Evolutionary conservation across 2,797 vertebrate species (phyloP), one percentile per base, ranked within the genome.

Genomic region (Hafferia zeledoni): DNA sequence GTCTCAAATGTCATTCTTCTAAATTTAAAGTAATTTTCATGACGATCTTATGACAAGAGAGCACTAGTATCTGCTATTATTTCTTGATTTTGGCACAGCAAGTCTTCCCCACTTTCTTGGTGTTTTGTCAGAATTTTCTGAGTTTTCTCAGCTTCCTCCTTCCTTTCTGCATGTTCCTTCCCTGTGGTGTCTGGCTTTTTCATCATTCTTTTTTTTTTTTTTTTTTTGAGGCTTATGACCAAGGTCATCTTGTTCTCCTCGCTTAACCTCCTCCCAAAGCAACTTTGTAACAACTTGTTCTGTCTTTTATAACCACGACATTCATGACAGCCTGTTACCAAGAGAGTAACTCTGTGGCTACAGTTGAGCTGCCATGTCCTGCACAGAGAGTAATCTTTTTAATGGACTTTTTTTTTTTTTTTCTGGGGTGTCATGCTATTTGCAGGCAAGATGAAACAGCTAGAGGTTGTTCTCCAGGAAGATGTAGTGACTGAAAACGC

Each of bases 1-100:
- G 17, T 78, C 76, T 67, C 69, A 60, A 95, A 92, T 91, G 89
- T 94, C 63, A 70, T 90, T 91, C 37, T 92, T 61, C 93, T 88
- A 89, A 94, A 90, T 81, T 90, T 92, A 83, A 89, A 95, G 79
- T 89, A 6, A 56, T 69, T 76, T 92, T 90, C 59, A 18, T 60
- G 4, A 53, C 67, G 52, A 14, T 94, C 70, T 86, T 86, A 72
- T 43, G 72, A 83, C 33, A 69, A 72, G 37, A 70, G 53, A 37
- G 44, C 60, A 80, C 64, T 71, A 20, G 44, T 91, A 35, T 93
- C 67, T 93, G 77, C 87, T 95, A 20, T 91, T 95, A 71, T 19
- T 93, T 84, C 72, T 53, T 72, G 31, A 76, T 88, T 87, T 91
- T 91, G 72, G 63, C 55, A 79, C 72, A 60, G 72, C 55, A 56